Percentiles rank a stretch among this genome's conserved stretches.
Conservation (phyloP, 2,113 vertebrate genomes). For the Lates calcarifer region DNA sequence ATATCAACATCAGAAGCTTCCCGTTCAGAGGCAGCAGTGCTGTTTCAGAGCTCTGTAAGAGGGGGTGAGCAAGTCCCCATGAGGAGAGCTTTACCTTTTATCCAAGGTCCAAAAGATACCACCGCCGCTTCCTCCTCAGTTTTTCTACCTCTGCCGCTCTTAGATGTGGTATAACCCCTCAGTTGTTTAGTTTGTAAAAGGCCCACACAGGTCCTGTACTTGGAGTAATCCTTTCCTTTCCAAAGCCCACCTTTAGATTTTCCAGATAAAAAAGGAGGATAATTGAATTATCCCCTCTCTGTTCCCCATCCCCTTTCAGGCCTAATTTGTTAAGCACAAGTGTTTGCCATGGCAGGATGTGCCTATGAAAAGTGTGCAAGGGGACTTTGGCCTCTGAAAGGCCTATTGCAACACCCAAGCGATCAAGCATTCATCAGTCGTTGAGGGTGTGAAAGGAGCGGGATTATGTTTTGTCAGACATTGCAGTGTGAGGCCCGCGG, state of each 20-base stretch:
- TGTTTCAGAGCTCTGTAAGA: not conserved
- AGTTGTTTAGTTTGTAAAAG: constrained; percentile 83
- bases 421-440: constrained; percentile 93
- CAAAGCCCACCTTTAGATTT: constrained; percentile 86
- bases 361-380: constrained; percentile 80
- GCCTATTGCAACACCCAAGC: constrained; percentile 91
- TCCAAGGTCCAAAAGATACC: constrained; percentile 55
- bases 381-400: constrained; percentile 89
- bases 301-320: constrained; percentile 70
- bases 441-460: constrained; percentile 86
- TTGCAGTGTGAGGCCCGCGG: constrained; percentile 82
- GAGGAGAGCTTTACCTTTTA: constrained; percentile 45
- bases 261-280: constrained; percentile 80
- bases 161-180: constrained; percentile 85
- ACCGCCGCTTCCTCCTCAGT: constrained; percentile 8
- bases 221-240: constrained; percentile 86
- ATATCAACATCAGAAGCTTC: constrained; percentile 48
- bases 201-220: constrained; percentile 89
- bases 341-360: constrained; percentile 91
- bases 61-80: constrained; percentile 17
- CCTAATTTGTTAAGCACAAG: constrained; percentile 92
- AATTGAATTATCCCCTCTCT: constrained; percentile 93
- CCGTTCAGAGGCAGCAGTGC: not conserved
- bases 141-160: constrained; percentile 73
- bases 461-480: constrained; percentile 92